Evolutionary conservation across 2,888 invertebrate genomes (phyloP), one percentile per base, ranked within the genome.

Genomic region (Baccha elongata): DNA sequence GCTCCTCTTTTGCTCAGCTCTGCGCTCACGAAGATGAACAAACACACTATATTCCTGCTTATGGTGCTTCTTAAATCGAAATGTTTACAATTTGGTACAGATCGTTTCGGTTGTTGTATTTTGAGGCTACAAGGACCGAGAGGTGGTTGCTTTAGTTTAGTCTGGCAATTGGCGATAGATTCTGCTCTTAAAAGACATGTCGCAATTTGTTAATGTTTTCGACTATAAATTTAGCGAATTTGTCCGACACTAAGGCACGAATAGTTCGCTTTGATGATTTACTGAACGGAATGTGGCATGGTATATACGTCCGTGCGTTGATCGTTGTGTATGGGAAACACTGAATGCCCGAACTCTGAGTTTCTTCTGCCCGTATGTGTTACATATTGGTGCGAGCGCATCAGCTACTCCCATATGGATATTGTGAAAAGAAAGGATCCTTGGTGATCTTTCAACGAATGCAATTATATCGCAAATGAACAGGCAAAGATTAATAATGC

Each of bases 151-250:
- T 15, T 2, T 65, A 1, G 21, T 44, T 55, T 46, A 64, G 64
- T 64, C 74, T 80, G 58, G 64, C 64, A 37, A 62, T 71, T 76
- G 76, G 68, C 83, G 68, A 83, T 83, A 83, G 83, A 83, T 78
- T 76, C 50, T 84, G 79, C 80, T 80, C 80, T 76, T 74, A 76
- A 85, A 84, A 84, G 76, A 76, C 73, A 46, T 85, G 85, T 85
- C 84, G 85, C 80, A 84, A 85, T 85, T 85, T 85, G 85, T 85
- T 84, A 85, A 84, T 76, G 85, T 84, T 85, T 84, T 85, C 75
- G 73, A 60, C 84, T 71, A 84, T 81, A 85, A 84, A 84, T 85
- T 85, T 81, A 76, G 64, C 80, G 75, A 80, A 84, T 78, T 80
- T 78, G 69, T 85, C 79, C 78, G 84, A 83, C 83, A 83, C 83